A percentile compares a stretch with the other conserved stretches of the same genome.
phyloP scores from a whole-genome alignment of 2,888 invertebrate genomes.

The Polyommatus icarus region DNA sequence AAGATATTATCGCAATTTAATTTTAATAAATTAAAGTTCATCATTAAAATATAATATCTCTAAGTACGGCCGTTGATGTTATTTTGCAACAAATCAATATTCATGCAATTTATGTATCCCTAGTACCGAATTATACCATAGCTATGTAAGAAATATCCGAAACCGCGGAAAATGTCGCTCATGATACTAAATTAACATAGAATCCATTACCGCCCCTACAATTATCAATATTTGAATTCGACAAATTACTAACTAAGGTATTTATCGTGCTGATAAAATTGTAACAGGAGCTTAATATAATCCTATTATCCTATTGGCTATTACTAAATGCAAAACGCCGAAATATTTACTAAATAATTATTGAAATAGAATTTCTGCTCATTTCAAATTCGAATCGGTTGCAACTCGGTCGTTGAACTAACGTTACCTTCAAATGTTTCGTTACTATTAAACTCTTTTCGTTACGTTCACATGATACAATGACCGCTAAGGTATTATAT shows the following conservation, averaged over 20 bases:
- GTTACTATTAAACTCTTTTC: neutral
- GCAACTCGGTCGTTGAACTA: neutral
- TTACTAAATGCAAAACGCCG: neutral
- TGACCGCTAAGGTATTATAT: neutral
- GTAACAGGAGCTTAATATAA: neutral
- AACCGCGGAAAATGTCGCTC: conserved; percentile 2
- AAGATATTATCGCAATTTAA: too few species aligned
- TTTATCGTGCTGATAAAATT: conserved; percentile 17
- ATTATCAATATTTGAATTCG: conserved; percentile 23
- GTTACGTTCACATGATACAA: neutral
- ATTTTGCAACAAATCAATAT: too few species aligned
- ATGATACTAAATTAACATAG: neutral
- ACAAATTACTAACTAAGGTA: conserved; percentile 8
- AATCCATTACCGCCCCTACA: conserved; percentile 6
- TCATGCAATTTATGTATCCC: neutral
- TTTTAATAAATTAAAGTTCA: too few species aligned
- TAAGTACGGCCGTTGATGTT: too few species aligned
- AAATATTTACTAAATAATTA: neutral
- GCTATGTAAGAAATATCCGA: neutral
- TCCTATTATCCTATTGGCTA: conserved; percentile 11
- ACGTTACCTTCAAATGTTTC: neutral
- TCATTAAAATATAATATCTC: too few species aligned
- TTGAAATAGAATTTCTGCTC: neutral
- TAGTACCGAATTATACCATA: neutral
- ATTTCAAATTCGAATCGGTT: neutral